These are phyloP conservation scores for Gallirallus australis DNA, from an alignment of 2,797 vertebrate species.

Conservation along the genomic window DNA sequence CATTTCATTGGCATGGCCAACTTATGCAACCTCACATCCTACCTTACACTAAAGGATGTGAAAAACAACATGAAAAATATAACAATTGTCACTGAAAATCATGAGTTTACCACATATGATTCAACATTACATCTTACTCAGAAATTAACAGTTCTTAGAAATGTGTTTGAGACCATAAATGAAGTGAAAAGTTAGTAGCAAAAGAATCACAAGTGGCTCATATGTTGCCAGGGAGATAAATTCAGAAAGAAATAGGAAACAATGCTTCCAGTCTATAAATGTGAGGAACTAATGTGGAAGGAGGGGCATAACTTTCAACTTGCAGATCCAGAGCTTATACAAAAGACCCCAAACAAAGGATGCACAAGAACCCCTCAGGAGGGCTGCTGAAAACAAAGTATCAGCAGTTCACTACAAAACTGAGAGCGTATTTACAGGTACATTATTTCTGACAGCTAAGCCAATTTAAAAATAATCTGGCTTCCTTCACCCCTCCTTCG, in stretches of 20 bases:
- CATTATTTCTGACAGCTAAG: background rate
- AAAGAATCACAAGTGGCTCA: background rate
- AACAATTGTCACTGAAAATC: background rate
- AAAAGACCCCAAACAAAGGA: constrained; percentile 35
- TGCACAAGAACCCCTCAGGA: background rate
- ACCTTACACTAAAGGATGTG: constrained; percentile 4
- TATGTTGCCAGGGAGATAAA: constrained; percentile 52
- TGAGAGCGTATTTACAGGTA: background rate
- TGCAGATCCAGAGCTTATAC: background rate
- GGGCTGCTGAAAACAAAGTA: background rate
- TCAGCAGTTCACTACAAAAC: background rate
- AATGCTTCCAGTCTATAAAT: constrained; percentile 28
- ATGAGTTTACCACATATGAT: background rate
- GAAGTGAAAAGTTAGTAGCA: constrained; percentile 13
- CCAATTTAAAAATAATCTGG: background rate
- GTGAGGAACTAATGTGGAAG: constrained; percentile 36
- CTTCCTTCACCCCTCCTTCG: background rate
- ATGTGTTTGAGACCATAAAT: background rate
- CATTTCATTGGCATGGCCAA: background rate
- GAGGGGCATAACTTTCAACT: constrained; percentile 15
- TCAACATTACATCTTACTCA: background rate
- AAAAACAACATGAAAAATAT: constrained; percentile 1
- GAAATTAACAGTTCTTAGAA: background rate
- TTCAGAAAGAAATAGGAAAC: constrained; percentile 48
- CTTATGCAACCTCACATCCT: background rate